A percentile compares a stretch with the other conserved stretches of the same genome.
These are phyloP conservation scores for Bradynema listronoti DNA, from an alignment of 1,140 invertebrate genomes.

Conservation along the genomic window DNA sequence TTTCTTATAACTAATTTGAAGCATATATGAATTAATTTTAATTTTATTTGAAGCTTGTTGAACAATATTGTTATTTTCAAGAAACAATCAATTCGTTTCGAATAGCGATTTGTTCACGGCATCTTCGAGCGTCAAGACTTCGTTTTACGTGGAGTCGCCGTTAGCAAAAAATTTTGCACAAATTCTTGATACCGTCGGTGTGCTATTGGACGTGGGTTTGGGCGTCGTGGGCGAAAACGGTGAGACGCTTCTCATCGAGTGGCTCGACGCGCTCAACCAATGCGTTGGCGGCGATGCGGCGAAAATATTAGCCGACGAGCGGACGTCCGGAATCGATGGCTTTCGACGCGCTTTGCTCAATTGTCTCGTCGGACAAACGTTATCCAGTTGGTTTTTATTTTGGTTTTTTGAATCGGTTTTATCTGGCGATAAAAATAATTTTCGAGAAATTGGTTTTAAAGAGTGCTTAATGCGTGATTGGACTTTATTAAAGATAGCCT, in stretches of 20 bases:
- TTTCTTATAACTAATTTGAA: no score
- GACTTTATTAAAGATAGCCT: no score
- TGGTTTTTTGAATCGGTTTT: neutral
- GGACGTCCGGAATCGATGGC: neutral
- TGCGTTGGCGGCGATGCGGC: neutral
- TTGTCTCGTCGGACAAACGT: neutral
- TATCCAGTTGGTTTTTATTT: neutral
- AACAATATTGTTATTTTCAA: no score
- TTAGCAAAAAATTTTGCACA: slow-evolving; percentile 23
- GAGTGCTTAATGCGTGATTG: no score
- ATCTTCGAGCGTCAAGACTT: slow-evolving; percentile 1
- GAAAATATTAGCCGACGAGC: neutral
- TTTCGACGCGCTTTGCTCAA: neutral
- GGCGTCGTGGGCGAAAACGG: neutral
- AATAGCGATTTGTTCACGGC: no score
- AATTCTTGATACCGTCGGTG: slow-evolving; percentile 16
- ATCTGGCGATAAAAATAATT: no score
- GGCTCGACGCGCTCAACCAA: slow-evolving; percentile 1
- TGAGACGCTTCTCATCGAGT: slow-evolving; percentile 12
- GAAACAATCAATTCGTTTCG: no score
- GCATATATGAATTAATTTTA: no score
- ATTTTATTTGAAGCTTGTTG: no score
- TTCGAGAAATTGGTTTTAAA: no score
- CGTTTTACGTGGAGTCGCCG: no score
- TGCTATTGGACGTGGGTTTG: no score